Conservation (phyloP, 2,113 vertebrate species). For the Rhynchomys soricoides region DNA sequence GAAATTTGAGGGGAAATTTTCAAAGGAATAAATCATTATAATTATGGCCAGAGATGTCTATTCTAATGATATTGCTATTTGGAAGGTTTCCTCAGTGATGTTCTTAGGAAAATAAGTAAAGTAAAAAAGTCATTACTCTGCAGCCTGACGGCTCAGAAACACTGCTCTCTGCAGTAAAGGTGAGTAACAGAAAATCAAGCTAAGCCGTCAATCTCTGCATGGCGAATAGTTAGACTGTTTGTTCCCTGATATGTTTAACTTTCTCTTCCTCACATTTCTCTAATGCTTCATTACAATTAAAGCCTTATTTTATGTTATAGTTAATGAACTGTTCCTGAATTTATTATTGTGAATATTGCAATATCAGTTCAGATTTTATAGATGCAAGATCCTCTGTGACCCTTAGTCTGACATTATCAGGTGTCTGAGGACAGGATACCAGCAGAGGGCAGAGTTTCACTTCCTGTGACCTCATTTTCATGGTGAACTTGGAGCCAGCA, state of each 20-base stretch:
- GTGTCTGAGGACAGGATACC: background rate
- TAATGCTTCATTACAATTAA: background rate
- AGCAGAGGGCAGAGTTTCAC: slow-evolving; percentile 74
- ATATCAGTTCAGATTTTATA: background rate
- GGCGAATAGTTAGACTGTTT: background rate
- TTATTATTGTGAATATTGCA: background rate
- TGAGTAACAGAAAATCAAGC: background rate
- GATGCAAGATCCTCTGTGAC: background rate
- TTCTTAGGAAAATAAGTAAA: background rate
- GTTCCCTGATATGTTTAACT: background rate
- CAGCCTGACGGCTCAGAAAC: background rate
- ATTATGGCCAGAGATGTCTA: background rate
- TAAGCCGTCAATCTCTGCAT: background rate
- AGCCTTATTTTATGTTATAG: background rate
- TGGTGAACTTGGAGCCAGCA: background rate
- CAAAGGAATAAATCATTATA: background rate
- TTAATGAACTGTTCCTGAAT: background rate
- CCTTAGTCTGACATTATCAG: background rate
- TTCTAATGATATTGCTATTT: background rate
- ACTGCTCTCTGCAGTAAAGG: background rate
- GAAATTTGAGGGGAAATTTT: background rate
- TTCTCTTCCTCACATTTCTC: background rate
- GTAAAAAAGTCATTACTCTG: background rate
- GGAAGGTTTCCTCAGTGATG: background rate
- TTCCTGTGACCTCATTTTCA: background rate